Percentiles rank a stretch among this genome's conserved stretches.
Conservation (phyloP, 2,797 vertebrate species). For the Eospalax fontanierii region DNA sequence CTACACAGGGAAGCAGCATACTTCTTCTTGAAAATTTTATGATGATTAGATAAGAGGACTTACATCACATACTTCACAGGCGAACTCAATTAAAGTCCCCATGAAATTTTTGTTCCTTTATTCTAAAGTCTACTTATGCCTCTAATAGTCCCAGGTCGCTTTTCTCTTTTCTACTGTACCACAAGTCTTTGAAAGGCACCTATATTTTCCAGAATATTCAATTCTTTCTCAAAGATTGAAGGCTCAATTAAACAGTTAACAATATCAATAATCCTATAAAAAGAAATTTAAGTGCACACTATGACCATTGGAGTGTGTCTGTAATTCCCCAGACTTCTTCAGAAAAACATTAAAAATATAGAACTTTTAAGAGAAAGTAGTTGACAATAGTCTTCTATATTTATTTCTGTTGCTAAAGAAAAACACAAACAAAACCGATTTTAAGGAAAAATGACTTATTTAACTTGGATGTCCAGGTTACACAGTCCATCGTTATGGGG, state of each 20-base stretch:
- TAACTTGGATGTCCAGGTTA: not conserved
- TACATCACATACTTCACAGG: not conserved
- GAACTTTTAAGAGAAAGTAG: not conserved
- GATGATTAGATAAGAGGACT: not conserved
- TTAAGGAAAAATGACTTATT: not conserved
- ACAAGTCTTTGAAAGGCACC: not conserved
- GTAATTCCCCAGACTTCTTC: not conserved
- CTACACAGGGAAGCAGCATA: not conserved
- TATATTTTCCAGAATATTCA: not conserved
- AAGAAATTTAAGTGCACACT: not conserved
- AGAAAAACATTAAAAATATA: not conserved
- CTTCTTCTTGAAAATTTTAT: constrained; percentile 56
- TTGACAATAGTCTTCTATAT: not conserved
- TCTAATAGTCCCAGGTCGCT: not conserved
- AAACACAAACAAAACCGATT: not conserved
- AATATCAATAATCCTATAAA: not conserved
- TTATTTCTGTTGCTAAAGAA: not conserved
- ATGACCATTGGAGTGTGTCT: not conserved
- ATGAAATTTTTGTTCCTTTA: constrained; percentile 54
- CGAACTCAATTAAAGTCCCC: constrained; percentile 52
- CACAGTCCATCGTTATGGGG: not conserved
- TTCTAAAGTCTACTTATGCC: constrained; percentile 2
- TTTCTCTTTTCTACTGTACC: constrained; percentile 18
- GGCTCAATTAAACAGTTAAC: constrained; percentile 35
- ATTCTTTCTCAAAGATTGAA: constrained; percentile 31